phyloP scores from a whole-genome alignment of 2,113 vertebrate genomes.

The Daphoenositta chrysoptera region DNA sequence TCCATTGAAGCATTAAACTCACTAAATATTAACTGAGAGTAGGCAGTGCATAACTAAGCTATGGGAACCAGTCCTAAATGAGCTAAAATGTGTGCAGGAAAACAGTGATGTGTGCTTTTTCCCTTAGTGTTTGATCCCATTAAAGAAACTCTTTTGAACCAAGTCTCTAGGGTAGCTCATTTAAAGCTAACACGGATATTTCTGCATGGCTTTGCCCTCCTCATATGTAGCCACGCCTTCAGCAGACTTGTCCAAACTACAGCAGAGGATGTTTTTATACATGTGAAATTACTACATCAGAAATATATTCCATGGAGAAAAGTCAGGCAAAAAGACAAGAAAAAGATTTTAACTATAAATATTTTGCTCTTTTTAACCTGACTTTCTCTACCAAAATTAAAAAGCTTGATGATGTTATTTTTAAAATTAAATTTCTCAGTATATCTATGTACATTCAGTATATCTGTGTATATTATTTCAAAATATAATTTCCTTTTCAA shows the following conservation, averaged over 20 bases:
- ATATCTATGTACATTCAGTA: background rate
- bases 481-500: background rate
- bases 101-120: background rate
- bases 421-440: background rate
- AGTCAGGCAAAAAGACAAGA: background rate
- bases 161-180: background rate
- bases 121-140: background rate
- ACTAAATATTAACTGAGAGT: background rate
- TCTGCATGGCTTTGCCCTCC: background rate
- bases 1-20: background rate
- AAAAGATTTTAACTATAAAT: background rate
- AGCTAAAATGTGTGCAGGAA: background rate
- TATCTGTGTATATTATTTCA: background rate
- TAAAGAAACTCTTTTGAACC: background rate
- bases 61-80: background rate
- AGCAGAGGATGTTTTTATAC: background rate
- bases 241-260: background rate
- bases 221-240: accelerated
- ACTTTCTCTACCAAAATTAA: background rate
- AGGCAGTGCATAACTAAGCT: background rate
- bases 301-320: background rate
- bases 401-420: background rate
- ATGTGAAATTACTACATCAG: background rate
- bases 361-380: background rate
- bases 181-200: background rate